phyloP scores from a whole-genome alignment of 2,888 invertebrate genomes.

The Rosalia funebris region DNA sequence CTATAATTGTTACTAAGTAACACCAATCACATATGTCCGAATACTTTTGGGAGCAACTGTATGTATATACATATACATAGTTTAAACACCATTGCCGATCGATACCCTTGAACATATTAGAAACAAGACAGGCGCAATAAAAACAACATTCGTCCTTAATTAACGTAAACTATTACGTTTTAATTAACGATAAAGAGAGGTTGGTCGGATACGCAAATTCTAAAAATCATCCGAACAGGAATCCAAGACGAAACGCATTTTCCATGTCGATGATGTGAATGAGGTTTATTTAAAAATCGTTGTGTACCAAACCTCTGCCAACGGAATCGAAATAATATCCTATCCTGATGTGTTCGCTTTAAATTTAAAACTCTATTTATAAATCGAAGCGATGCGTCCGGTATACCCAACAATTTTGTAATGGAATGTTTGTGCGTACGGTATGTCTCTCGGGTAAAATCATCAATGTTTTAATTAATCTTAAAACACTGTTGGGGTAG shows the following conservation, averaged over 20 bases:
- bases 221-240: too few species aligned
- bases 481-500: too few species aligned
- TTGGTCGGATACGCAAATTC: neutral
- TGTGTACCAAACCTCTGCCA: conserved; percentile 20
- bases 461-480: too few species aligned
- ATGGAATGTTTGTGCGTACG: conserved; percentile 9
- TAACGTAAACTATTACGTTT: neutral
- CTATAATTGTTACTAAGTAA: too few species aligned
- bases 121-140: neutral
- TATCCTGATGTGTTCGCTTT: conserved; percentile 9
- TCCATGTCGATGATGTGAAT: conserved; percentile 14
- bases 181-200: neutral
- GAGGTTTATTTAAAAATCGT: conserved; percentile 21
- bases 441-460: too few species aligned
- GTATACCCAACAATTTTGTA: conserved; percentile 6
- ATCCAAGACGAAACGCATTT: too few species aligned
- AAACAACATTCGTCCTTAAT: neutral
- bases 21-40: too few species aligned
- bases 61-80: too few species aligned
- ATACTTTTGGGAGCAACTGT: too few species aligned
- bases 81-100: too few species aligned
- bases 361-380: conserved; percentile 22
- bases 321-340: conserved; percentile 15
- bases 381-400: conserved; percentile 1
- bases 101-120: conserved; percentile 1